Evolutionary conservation across 1,140 invertebrate genomes (phyloP).

Genomic region (Zaprionus gabonicus): DNA sequence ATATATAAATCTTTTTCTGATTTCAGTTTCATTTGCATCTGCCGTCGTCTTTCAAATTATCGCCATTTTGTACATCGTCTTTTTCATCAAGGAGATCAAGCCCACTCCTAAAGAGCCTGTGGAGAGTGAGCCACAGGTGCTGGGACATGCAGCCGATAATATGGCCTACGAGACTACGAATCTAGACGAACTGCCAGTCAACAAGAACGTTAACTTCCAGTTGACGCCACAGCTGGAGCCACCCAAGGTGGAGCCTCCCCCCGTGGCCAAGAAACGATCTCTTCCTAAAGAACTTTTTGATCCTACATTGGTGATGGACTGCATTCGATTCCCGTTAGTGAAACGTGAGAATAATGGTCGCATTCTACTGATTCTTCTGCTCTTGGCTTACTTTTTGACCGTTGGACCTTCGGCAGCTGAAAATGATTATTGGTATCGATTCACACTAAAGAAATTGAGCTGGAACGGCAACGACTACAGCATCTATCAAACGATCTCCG

Average conservation of each 20-base stretch:
- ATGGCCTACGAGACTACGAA: slow-evolving; percentile 74
- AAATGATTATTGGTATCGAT: slow-evolving; percentile 78
- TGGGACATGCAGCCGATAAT: slow-evolving; percentile 61
- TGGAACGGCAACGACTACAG: slow-evolving; percentile 83
- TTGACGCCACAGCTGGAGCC: slow-evolving; percentile 61
- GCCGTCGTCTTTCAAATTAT: slow-evolving; percentile 72
- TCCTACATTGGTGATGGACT: slow-evolving; percentile 75
- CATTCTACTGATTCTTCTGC: slow-evolving; percentile 66
- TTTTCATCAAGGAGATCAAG: slow-evolving; percentile 78
- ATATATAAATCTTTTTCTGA: not conserved
- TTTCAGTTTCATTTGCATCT: slow-evolving; percentile 71
- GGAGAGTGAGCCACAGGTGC: slow-evolving; percentile 34
- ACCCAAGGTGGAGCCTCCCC: slow-evolving; percentile 51
- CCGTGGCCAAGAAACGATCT: slow-evolving; percentile 42
- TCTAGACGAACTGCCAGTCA: slow-evolving; percentile 60
- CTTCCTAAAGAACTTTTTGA: slow-evolving; percentile 75
- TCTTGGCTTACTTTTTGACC: slow-evolving; percentile 77
- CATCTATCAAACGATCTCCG: slow-evolving; percentile 68
- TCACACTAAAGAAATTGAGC: slow-evolving; percentile 72
- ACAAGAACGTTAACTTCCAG: slow-evolving; percentile 76
- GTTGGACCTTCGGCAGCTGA: slow-evolving; percentile 73
- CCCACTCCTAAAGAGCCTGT: slow-evolving; percentile 22
- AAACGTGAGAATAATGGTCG: slow-evolving; percentile 76
- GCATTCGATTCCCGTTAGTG: slow-evolving; percentile 68
- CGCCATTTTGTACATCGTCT: slow-evolving; percentile 77